Conservation (phyloP, 92 coral and sea anemone species). For the Heliopora coerulea region DNA sequence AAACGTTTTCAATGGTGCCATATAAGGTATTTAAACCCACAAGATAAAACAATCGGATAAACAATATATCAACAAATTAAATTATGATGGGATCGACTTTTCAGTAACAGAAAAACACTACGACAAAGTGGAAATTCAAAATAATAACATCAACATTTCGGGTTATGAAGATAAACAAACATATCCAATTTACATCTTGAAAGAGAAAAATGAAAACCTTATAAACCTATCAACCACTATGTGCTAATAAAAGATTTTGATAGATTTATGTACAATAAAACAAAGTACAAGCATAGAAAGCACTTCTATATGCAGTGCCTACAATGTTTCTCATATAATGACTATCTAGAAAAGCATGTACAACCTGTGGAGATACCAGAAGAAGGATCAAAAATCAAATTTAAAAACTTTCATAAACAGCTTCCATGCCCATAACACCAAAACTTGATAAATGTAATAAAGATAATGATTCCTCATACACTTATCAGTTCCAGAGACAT, state of each 20-base stretch:
- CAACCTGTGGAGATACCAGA: slow-evolving; percentile 48
- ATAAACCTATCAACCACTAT: slow-evolving; percentile 47
- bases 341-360: slow-evolving; percentile 2
- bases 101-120: slow-evolving; percentile 16
- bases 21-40: too few species aligned
- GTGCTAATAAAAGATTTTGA: slow-evolving; percentile 44
- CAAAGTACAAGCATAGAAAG: slow-evolving; percentile 30
- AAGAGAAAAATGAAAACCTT: slow-evolving; percentile 26
- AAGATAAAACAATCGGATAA: too few species aligned
- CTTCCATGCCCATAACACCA: too few species aligned
- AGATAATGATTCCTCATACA: slow-evolving; percentile 18
- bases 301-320: slow-evolving; percentile 48
- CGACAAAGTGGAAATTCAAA: too few species aligned
- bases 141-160: slow-evolving; percentile 36
- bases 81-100: background rate
- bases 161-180: slow-evolving; percentile 46
- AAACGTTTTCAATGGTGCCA: too few species aligned
- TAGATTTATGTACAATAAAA: slow-evolving; percentile 27
- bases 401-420: slow-evolving; percentile 36
- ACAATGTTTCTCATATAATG: slow-evolving; percentile 35
- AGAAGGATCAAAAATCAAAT: slow-evolving; percentile 21
- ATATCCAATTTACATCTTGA: slow-evolving; percentile 45
- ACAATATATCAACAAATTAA: too few species aligned
- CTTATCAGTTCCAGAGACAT: slow-evolving; percentile 35
- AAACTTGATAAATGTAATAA: background rate